These are phyloP conservation scores for Stenodema calcarata DNA, from an alignment of 2,888 invertebrate species.

Conservation along the genomic window DNA sequence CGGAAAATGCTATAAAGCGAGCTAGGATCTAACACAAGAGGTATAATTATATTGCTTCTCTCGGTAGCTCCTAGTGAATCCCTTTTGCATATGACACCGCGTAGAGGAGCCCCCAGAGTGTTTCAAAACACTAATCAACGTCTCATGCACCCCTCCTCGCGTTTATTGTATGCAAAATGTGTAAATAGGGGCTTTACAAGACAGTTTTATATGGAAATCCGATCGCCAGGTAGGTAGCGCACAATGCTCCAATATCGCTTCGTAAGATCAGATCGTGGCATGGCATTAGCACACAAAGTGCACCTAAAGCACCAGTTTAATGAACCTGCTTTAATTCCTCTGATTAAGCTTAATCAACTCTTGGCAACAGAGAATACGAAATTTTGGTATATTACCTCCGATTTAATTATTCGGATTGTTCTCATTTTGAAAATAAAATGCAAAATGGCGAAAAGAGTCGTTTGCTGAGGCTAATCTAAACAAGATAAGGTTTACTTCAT, in stretches of 20 bases:
- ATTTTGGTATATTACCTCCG: too few species aligned
- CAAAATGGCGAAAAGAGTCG: too few species aligned
- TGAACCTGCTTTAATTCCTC: slow-evolving; percentile 38
- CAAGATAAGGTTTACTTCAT: too few species aligned
- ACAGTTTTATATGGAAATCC: slow-evolving; percentile 48
- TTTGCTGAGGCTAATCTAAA: too few species aligned
- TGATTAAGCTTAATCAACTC: neutral
- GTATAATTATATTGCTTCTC: slow-evolving; percentile 10
- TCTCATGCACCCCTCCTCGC: neutral
- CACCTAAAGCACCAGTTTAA: slow-evolving; percentile 37
- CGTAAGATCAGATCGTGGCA: slow-evolving; percentile 40
- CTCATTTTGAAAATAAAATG: too few species aligned
- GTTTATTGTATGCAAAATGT: slow-evolving; percentile 48
- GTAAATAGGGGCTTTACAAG: slow-evolving; percentile 43
- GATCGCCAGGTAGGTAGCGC: slow-evolving; percentile 42
- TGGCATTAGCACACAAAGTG: slow-evolving; percentile 49
- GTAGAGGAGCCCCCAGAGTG: neutral
- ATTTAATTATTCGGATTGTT: too few species aligned
- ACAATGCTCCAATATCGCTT: slow-evolving; percentile 49
- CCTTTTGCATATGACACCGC: slow-evolving; percentile 28
- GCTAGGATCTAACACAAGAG: neutral
- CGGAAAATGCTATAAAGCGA: neutral
- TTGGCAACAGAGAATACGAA: neutral
- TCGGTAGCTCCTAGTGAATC: slow-evolving; percentile 1
- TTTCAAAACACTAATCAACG: slow-evolving; percentile 45